A percentile compares a stretch with the other conserved stretches of the same genome.
phyloP scores from a whole-genome alignment of 2,113 vertebrate genomes.

The western clawed frog (Xenopus tropicalis) region UCB_Xtro_10.0 CM004452.2:51893001-51893500 shows the following conservation, averaged over 20 bases:
- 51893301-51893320: no score
- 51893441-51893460: no score
- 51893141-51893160: conserved; percentile 49
- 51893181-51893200: conserved; percentile 53
- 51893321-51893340: no score
- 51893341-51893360: no score
- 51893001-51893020: conserved; percentile 18
- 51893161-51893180: conserved; percentile 52
- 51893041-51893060: conserved; percentile 12
- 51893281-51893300: no score
- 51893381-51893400: no score
- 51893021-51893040: conserved; percentile 42
- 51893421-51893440: no score
- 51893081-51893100: conserved; percentile 19
- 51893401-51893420: no score
- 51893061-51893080: conserved; percentile 18
- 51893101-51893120: conserved; percentile 39
- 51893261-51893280: no score
- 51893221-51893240: conserved; percentile 50
- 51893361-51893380: no score
- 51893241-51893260: conserved; percentile 26
- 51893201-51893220: conserved; percentile 49
- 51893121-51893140: conserved; percentile 43
- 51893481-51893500: no score
- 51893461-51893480: no score